Conservation (phyloP, 2,888 invertebrate genomes). For the Piscicola geometra region DNA sequence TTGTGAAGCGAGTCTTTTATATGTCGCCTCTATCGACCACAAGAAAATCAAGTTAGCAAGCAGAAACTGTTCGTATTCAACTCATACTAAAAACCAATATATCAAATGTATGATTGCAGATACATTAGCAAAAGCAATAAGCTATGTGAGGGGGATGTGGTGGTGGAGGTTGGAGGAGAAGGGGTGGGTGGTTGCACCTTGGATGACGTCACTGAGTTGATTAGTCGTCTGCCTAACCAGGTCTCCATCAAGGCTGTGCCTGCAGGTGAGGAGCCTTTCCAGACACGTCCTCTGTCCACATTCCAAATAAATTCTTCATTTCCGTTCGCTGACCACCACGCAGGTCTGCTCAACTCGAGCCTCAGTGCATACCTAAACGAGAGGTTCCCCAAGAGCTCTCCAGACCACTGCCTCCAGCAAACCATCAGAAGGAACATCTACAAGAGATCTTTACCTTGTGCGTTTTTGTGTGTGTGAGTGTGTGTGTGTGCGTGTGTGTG, state of each 20-base stretch:
- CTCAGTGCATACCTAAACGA: constrained; percentile 3
- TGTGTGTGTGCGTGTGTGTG: neutral
- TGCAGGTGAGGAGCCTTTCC: neutral
- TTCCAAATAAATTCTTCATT: too few species aligned
- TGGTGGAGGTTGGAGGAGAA: constrained; percentile 23
- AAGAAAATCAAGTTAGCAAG: constrained; percentile 12
- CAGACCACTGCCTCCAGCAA: constrained; percentile 64
- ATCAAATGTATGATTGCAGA: neutral
- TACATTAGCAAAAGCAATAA: neutral
- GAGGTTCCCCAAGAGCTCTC: constrained; percentile 62
- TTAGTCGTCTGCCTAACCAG: neutral
- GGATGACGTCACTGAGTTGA: neutral
- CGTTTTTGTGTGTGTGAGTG: constrained; percentile 43
- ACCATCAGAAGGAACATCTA: constrained; percentile 65
- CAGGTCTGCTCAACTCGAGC: neutral
- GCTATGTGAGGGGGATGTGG: constrained; percentile 7
- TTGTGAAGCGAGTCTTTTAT: constrained; percentile 6
- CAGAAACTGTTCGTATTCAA: neutral
- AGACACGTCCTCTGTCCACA: too few species aligned
- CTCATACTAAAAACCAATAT: too few species aligned
- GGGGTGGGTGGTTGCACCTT: neutral
- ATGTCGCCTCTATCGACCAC: constrained; percentile 14
- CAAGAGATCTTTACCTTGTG: constrained; percentile 62
- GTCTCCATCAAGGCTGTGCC: neutral
- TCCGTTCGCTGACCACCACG: too few species aligned